A percentile compares a stretch with the other conserved stretches of the same genome.
phyloP scores from a whole-genome alignment of 2,797 vertebrate genomes.

The Microctenopoma steveboyesi region DNA sequence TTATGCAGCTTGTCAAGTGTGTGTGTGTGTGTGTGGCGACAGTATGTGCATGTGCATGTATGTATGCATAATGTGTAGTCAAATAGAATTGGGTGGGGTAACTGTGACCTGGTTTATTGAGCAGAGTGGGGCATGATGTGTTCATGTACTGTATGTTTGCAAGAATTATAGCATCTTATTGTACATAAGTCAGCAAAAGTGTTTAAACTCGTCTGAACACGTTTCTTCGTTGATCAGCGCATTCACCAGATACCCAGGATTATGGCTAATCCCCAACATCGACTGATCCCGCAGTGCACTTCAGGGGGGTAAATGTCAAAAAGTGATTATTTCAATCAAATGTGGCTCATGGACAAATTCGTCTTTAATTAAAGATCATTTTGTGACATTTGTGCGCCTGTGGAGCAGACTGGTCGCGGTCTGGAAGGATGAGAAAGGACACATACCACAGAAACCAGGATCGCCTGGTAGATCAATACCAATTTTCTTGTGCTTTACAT shows the following conservation, averaged over 20 bases:
- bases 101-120: constrained; percentile 47
- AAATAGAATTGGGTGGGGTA: constrained; percentile 36
- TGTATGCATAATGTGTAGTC: constrained; percentile 50
- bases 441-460: constrained; percentile 27
- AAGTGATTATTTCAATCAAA: constrained; percentile 55
- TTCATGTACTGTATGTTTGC: constrained; percentile 5
- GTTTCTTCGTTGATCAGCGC: constrained; percentile 65
- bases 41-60: constrained; percentile 14
- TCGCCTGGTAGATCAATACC: constrained; percentile 61
- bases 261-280: constrained; percentile 75
- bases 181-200: constrained; percentile 55
- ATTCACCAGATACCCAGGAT: constrained; percentile 66
- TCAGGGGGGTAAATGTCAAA: constrained; percentile 57
- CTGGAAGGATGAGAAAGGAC: constrained; percentile 33
- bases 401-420: not conserved
- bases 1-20: constrained; percentile 67
- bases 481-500: constrained; percentile 59
- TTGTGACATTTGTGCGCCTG: constrained; percentile 31
- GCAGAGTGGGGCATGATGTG: constrained; percentile 16
- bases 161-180: constrained; percentile 3
- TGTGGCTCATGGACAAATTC: constrained; percentile 24
- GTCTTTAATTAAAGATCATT: constrained; percentile 59
- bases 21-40: constrained; percentile 11
- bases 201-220: constrained; percentile 34
- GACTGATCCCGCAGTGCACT: constrained; percentile 65